Percentiles rank a stretch among this genome's conserved stretches.
Conservation (phyloP, 2,797 vertebrate genomes). For the Paratrypauchen microcephalus region DNA sequence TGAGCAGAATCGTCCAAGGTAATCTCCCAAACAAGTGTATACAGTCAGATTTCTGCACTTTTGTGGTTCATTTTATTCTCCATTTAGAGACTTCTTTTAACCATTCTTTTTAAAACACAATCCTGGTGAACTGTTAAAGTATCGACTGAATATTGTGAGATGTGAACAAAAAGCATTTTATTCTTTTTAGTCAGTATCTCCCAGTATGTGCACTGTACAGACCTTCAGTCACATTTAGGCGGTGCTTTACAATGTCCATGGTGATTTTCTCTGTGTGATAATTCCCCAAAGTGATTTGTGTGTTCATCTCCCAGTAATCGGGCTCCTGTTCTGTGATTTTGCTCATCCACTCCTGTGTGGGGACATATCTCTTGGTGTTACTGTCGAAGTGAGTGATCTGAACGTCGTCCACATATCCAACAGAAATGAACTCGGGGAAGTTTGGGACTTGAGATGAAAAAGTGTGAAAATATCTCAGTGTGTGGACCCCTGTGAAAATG, state of each 20-base stretch:
- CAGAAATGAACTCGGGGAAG: conserved; percentile 7
- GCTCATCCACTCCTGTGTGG: conserved; percentile 27
- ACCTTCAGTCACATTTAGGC: conserved; percentile 41
- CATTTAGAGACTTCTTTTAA: too few species aligned
- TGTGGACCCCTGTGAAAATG: conserved; percentile 15
- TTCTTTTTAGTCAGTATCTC: too few species aligned
- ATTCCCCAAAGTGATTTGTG: not conserved
- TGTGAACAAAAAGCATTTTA: too few species aligned
- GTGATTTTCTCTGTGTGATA: not conserved
- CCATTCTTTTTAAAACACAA: too few species aligned
- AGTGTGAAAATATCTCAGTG: not conserved
- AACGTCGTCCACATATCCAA: not conserved
- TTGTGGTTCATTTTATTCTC: too few species aligned
- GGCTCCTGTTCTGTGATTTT: not conserved
- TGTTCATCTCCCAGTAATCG: not conserved
- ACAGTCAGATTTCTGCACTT: too few species aligned
- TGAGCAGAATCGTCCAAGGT: too few species aligned
- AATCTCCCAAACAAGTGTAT: too few species aligned
- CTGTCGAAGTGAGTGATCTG: not conserved
- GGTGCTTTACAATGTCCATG: not conserved
- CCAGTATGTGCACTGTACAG: too few species aligned
- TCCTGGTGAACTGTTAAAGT: too few species aligned
- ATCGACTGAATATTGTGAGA: too few species aligned
- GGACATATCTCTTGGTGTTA: not conserved
- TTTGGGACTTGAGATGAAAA: conserved; percentile 9